phyloP scores from a whole-genome alignment of 1,140 invertebrate species.

The Chlorops oryzae region DNA sequence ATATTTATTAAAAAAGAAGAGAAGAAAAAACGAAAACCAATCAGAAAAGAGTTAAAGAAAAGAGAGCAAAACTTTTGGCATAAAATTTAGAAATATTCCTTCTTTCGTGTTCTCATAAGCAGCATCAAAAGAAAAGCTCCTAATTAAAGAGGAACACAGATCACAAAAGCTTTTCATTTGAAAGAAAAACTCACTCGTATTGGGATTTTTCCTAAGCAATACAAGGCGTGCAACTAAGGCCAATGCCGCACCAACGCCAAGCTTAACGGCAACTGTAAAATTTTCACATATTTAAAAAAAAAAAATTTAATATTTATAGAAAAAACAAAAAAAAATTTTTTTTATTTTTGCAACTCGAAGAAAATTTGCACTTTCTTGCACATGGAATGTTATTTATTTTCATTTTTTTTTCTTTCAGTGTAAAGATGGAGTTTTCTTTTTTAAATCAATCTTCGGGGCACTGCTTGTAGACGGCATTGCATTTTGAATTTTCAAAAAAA shows the following conservation, averaged over 20 bases:
- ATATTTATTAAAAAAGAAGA: no score
- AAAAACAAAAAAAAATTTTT: background rate
- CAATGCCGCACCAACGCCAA: constrained; percentile 68
- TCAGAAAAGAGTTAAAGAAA: background rate
- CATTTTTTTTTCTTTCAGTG: constrained; percentile 3
- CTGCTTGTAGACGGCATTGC: background rate
- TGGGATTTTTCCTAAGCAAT: constrained; percentile 51
- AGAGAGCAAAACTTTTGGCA: background rate
- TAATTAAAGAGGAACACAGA: no score
- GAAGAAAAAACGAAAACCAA: no score
- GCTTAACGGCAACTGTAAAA: constrained; percentile 70
- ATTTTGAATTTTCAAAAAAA: no score
- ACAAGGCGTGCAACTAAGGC: constrained; percentile 71
- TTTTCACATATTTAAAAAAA: constrained; percentile 18
- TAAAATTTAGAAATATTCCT: constrained; percentile 4
- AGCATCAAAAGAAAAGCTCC: no score
- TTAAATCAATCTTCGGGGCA: no score
- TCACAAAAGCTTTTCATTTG: no score
- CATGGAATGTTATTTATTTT: constrained; percentile 17
- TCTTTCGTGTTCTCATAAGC: background rate
- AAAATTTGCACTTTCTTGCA: constrained; percentile 47
- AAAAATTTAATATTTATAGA: constrained; percentile 8
- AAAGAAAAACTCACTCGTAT: constrained; percentile 48
- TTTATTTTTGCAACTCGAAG: background rate
- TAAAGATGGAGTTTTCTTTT: no score